Conservation (phyloP, 1,140 invertebrate genomes). For the Probaryconus sp. region DNA sequence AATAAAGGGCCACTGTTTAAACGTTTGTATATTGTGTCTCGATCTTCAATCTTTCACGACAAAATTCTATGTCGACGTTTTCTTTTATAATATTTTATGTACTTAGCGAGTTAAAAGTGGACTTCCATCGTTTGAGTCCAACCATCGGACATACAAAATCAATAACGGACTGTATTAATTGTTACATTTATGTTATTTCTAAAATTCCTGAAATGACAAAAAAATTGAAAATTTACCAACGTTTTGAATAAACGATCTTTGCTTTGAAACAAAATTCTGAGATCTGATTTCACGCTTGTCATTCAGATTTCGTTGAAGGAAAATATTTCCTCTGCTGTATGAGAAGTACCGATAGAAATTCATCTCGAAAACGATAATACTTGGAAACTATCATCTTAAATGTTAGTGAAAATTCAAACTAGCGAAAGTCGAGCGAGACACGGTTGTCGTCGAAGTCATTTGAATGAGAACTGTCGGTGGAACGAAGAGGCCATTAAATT, state of each 20-base stretch:
- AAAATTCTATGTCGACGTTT: too few species aligned
- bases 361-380: conserved; percentile 23
- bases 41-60: too few species aligned
- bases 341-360: conserved; percentile 6
- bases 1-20: too few species aligned
- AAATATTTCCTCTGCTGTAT: conserved; percentile 25
- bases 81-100: too few species aligned
- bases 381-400: conserved; percentile 16
- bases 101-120: too few species aligned
- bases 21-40: too few species aligned
- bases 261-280: neutral
- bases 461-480: conserved; percentile 42
- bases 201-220: too few species aligned
- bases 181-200: too few species aligned
- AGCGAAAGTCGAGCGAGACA: conserved; percentile 18
- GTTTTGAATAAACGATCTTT: conserved; percentile 2
- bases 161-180: too few species aligned
- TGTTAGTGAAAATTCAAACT: conserved; percentile 41
- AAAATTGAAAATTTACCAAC: too few species aligned
- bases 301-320: neutral
- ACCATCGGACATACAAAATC: too few species aligned
- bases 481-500: conserved; percentile 52
- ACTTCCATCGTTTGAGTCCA: too few species aligned
- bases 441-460: conserved; percentile 41
- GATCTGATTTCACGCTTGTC: conserved; percentile 5